A percentile compares a stretch with the other conserved stretches of the same genome.
Conservation (phyloP, 2,797 vertebrate species). For the Stomatorhinus walkeri region DNA sequence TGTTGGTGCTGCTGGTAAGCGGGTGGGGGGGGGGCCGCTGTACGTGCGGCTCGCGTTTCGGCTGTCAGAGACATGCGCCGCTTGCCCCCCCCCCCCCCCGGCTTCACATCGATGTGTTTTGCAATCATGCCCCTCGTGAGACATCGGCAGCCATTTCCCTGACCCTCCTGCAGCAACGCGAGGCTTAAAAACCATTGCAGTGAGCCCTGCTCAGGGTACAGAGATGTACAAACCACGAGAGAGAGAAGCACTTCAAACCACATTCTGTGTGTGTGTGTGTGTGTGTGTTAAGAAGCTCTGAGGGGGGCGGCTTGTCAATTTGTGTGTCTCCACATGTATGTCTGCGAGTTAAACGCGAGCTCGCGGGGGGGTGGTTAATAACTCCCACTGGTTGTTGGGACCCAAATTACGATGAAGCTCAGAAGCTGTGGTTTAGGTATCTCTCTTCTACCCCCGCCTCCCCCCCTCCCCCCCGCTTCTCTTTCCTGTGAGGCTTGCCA, state of each 20-base stretch:
- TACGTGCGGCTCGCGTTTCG: background rate
- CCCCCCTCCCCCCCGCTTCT: background rate
- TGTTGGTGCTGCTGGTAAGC: background rate
- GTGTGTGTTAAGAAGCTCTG: background rate
- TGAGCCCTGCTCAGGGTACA: conserved; percentile 14
- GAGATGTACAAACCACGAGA: conserved; percentile 16
- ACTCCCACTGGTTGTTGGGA: background rate
- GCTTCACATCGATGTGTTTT: background rate
- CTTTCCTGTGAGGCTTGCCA: background rate
- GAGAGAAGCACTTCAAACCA: background rate
- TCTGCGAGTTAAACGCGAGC: background rate
- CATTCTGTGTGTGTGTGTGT: background rate
- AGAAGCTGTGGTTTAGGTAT: conserved; percentile 5
- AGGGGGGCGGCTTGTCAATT: background rate
- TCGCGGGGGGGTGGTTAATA: background rate
- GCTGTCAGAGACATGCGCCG: background rate
- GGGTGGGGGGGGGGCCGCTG: background rate
- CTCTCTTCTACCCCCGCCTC: background rate
- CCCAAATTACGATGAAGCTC: background rate
- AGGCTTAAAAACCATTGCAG: conserved; percentile 32
- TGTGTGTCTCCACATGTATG: background rate
- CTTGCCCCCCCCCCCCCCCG: background rate
- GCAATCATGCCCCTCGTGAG: background rate
- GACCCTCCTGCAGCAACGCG: background rate
- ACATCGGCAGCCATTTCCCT: background rate